Evolutionary conservation across 2,888 invertebrate genomes (phyloP).

Genomic region (Pterostichus niger): DNA sequence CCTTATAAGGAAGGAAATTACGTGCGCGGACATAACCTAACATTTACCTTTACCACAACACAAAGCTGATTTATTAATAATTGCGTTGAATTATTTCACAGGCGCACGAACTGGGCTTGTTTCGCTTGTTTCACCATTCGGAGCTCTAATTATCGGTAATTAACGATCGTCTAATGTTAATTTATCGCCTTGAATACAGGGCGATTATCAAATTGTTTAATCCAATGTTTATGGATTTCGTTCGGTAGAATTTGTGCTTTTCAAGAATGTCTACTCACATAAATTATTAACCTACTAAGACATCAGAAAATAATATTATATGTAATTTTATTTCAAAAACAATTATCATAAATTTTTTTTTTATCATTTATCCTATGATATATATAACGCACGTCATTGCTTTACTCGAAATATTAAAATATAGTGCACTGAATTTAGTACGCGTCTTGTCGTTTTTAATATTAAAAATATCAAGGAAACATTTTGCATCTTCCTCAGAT

Average conservation of each 20-base stretch:
- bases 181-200: constrained; percentile 13
- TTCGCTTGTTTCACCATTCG: constrained; percentile 1
- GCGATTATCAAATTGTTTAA: not conserved
- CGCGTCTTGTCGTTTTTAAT: too few species aligned
- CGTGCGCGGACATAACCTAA: not conserved
- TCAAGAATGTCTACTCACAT: not conserved
- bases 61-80: constrained; percentile 53
- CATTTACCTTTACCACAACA: constrained; percentile 11
- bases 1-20: constrained; percentile 14
- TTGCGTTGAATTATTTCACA: constrained; percentile 42
- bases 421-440: too few species aligned
- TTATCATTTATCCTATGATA: too few species aligned
- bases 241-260: not conserved
- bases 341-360: too few species aligned
- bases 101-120: constrained; percentile 17
- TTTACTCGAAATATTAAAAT: too few species aligned
- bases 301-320: too few species aligned
- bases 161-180: constrained; percentile 39
- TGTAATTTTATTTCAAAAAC: too few species aligned
- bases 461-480: too few species aligned
- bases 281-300: too few species aligned
- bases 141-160: constrained; percentile 46
- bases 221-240: not conserved
- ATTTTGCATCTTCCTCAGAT: too few species aligned
- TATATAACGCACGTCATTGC: too few species aligned